A percentile compares a stretch with the other conserved stretches of the same genome.
These are phyloP conservation scores for Micropoecilia bifurca DNA, from an alignment of 2,797 vertebrate species.

Conservation along the genomic window DNA sequence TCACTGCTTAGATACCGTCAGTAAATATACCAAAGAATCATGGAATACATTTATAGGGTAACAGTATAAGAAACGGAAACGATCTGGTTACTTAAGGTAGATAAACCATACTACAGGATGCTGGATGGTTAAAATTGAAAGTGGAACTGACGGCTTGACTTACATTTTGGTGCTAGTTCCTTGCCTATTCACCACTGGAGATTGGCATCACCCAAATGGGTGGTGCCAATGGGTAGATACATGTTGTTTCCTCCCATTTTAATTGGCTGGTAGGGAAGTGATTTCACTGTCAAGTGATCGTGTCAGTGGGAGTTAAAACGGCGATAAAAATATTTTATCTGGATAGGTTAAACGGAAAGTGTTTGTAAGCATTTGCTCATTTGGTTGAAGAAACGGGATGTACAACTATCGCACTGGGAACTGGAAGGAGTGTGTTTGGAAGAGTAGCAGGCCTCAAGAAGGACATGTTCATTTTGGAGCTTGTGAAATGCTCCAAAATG, in stretches of 20 bases:
- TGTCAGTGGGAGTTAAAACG: background rate
- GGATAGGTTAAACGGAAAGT: background rate
- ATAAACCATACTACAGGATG: background rate
- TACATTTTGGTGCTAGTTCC: background rate
- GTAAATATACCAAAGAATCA: background rate
- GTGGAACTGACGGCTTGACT: background rate
- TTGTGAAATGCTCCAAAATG: background rate
- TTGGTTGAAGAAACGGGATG: background rate
- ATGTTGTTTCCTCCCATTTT: background rate
- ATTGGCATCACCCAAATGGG: too few species aligned
- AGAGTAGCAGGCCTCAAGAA: background rate
- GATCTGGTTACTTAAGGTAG: background rate
- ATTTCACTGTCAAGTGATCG: background rate
- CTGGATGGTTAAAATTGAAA: background rate
- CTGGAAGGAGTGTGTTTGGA: constrained; percentile 10
- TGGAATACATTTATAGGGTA: background rate
- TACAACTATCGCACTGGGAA: background rate
- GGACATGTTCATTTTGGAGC: background rate
- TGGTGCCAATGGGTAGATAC: background rate
- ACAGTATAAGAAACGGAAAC: background rate
- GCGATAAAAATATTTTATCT: background rate
- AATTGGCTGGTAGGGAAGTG: background rate
- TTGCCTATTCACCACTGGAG: too few species aligned
- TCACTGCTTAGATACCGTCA: background rate
- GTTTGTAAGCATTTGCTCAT: background rate